Evolutionary conservation across 2,113 vertebrate genomes (phyloP).

Genomic region (Paraplagusia blochii): DNA sequence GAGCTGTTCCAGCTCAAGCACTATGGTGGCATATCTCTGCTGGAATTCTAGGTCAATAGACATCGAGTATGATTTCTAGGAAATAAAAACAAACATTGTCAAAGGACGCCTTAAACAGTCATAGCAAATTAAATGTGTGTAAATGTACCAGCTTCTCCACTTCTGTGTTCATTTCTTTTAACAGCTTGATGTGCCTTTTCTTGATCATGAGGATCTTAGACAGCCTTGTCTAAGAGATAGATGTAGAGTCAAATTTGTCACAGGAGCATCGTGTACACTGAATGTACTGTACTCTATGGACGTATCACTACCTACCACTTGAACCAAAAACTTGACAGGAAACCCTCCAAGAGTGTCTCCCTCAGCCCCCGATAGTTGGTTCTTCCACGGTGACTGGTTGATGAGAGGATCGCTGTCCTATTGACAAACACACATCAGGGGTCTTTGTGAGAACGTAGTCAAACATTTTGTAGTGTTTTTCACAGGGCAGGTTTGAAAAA

Average conservation of each 20-base stretch:
- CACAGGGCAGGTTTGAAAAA: too few species aligned
- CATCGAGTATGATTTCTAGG: conserved; percentile 94
- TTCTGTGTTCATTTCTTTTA: conserved; percentile 98
- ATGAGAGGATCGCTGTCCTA: conserved; percentile 93
- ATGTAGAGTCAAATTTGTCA: conserved; percentile 22
- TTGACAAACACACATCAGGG: background rate
- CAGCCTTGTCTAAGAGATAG: conserved; percentile 83
- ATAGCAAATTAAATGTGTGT: background rate
- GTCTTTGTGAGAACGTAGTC: too few species aligned
- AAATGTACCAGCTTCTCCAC: conserved; percentile 91
- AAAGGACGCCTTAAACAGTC: background rate
- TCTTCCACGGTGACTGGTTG: conserved; percentile 92
- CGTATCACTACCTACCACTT: conserved; percentile 86
- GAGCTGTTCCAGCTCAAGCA: conserved; percentile 93
- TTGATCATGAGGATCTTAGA: conserved; percentile 99
- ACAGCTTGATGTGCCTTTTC: conserved; percentile 95
- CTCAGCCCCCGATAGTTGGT: conserved; percentile 86
- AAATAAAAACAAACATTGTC: conserved; percentile 1
- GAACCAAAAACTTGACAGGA: conserved; percentile 96
- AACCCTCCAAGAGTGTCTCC: conserved; percentile 95
- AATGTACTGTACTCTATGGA: background rate
- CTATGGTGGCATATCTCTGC: conserved; percentile 91
- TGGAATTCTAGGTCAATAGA: conserved; percentile 92
- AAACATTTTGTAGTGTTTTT: too few species aligned
- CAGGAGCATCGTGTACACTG: background rate